These are phyloP conservation scores for Zeugodacus cucurbitae DNA, from an alignment of 1,140 invertebrate species.

Conservation along the genomic window DNA sequence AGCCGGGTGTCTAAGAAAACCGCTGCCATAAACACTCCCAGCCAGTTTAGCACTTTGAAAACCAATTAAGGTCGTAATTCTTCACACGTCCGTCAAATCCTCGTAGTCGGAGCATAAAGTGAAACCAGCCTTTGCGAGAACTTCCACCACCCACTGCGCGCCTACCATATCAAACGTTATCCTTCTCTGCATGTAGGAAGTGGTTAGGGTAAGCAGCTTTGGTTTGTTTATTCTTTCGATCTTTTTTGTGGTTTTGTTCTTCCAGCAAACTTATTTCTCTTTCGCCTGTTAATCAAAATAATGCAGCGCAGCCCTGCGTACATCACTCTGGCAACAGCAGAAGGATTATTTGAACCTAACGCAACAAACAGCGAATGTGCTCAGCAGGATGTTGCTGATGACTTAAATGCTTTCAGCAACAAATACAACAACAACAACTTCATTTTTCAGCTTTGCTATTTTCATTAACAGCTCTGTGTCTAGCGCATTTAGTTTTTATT, in stretches of 20 bases:
- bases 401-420: neutral
- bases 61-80: conserved; percentile 39
- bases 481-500: neutral
- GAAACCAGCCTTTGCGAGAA: neutral
- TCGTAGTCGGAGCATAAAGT: neutral
- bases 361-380: neutral
- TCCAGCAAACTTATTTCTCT: neutral
- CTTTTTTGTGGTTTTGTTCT: neutral
- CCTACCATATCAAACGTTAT: neutral
- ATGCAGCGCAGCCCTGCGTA: neutral
- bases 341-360: neutral
- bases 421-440: neutral
- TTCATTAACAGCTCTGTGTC: neutral
- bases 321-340: neutral
- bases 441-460: neutral
- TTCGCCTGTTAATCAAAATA: conserved; percentile 1
- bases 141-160: neutral
- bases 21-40: neutral
- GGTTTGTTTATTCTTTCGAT: neutral
- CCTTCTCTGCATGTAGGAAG: neutral
- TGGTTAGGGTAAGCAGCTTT: neutral
- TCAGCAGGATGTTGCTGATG: neutral
- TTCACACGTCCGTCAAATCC: conserved; percentile 32
- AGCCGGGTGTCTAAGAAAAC: neutral
- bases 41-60: conserved; percentile 1